A percentile compares a stretch with the other conserved stretches of the same genome.
phyloP scores from a whole-genome alignment of 1,140 invertebrate genomes.

The Drusus annulatus region DNA sequence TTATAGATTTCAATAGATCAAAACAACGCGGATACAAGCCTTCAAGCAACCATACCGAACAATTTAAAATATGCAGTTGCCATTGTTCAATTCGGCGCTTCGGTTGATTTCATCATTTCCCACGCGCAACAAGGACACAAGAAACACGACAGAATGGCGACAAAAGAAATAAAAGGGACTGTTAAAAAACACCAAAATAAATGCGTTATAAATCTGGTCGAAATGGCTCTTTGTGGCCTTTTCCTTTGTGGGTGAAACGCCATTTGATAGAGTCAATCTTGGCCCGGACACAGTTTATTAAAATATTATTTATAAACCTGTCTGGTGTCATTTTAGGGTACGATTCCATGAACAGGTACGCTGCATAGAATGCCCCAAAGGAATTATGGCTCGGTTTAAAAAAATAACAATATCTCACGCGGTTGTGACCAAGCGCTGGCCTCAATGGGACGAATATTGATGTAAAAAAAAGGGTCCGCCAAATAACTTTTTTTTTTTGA shows the following conservation, averaged over 20 bases:
- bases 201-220: conserved; percentile 29
- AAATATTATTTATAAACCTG: conserved; percentile 57
- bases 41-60: too few relatives aligned
- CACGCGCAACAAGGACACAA: too few relatives aligned
- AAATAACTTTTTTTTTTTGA: too few relatives aligned
- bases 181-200: conserved; percentile 24
- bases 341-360: conserved; percentile 22
- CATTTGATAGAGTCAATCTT: conserved; percentile 56
- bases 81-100: too few relatives aligned
- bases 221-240: conserved; percentile 36
- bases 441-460: too few relatives aligned
- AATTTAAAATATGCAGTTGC: too few relatives aligned
- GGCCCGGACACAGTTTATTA: conserved; percentile 49
- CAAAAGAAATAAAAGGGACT: background rate
- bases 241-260: conserved; percentile 47
- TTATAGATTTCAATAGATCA: too few relatives aligned
- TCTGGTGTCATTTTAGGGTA: conserved; percentile 51
- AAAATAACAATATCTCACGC: conserved; percentile 38
- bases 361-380: conserved; percentile 10
- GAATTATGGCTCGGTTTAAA: conserved; percentile 20
- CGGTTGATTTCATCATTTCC: background rate
- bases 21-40: too few relatives aligned
- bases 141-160: conserved; percentile 17
- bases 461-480: too few relatives aligned
- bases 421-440: background rate